Evolutionary conservation across 2,113 vertebrate genomes (phyloP), one percentile per base, ranked within the genome.

Genomic region (Pseudopipra pipra): DNA sequence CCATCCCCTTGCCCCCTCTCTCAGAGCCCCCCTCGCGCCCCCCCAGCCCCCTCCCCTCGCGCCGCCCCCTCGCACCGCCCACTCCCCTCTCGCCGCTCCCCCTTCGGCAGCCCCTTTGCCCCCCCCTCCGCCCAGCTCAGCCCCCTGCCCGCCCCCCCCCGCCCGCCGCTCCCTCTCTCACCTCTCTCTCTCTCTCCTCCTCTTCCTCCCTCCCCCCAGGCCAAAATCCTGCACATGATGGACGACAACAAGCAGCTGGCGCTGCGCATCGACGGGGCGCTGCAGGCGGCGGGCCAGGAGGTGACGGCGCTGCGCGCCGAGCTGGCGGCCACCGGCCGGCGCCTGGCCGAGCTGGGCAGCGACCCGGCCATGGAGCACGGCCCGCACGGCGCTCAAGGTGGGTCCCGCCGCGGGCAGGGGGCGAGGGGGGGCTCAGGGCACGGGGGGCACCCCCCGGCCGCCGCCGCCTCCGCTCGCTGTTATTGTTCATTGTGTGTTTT

Each of bases 201-300:
- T 55, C 52, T 55, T 55, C 52, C 52, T 55, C 52, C 52, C 52
- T 55, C 52, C 52, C 52, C 52, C 30, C 52, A 55, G 52, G 52
- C 54, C 54, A 55, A 55, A 55, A 55, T 55, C 54, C 54, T 55
- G 54, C 54, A 55, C 54, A 99, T 99, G 98, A 99, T 99, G 99
- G 99, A 99, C 82, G 99, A 99, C 98, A 99, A 99, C 98, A 99
- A 99, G 96, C 98, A 98, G 98, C 98, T 99, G 97, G 98, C 98
- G 52, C 98, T 98, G 91, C 98, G 98, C 96, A 98, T 99, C 95
- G 99, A 99, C 97, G 99, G 99, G 96, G 99, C 99, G 97, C 98
- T 99, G 96, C 98, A 98, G 97, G 98, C 99, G 18, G 99, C 99
- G 97, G 98, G 98, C 93, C 98, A 98, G 97, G 99, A 99, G 98